Base-by-base conservation (phyloP, 2,888 invertebrate species). In the Ennomos fuscantarius region DNA sequence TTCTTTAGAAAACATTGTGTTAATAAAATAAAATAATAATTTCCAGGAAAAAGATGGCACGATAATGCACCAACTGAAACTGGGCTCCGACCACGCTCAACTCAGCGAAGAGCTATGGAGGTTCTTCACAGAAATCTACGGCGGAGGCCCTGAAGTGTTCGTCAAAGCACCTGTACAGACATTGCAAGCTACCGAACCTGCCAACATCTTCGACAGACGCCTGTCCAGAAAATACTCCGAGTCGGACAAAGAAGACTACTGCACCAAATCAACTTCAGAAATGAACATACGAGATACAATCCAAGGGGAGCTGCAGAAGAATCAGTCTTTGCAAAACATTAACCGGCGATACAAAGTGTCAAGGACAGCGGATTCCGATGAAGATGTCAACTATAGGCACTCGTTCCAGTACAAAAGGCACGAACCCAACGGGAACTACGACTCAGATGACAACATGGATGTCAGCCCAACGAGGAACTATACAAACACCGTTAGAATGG, bases 91-190 rank as follows among this genome's bases (percentile, higher is more conserved):
- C 69, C 96, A 96, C 81, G 96, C 95, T 0, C 97, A 97, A 76
- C 93, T 98, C 42, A 96, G 96, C 68, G 95, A 96, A 70, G 96
- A 96, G 40, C 93, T 97, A 55, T 99, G 98, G 98, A 93, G 95
- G 66, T 98, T 97, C 88, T 96, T 99, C 80, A 93, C 95, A 50
- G 93, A 93, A 60, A 96, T 96, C 50, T 99, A 99, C 80, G 96
- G 97, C 9, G 98, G 98, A 0, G 98, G 98, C 0, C 98, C 98
- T 0, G 97, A 97, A 77, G 93, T 97, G n/a, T 77, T 71, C 5
- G 84, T 93, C 15, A 83, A 80, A 42, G 75, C 85, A 0, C 85
- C 86, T 48, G 35, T 34, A 53, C 42, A 48, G 39, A 46, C 50
- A 48, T 53, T 55, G 3, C 67, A 59, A 41, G 47, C 55, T 36